Base-by-base conservation (phyloP, 2,888 invertebrate species). In the Opisthograptis luteolata region DNA sequence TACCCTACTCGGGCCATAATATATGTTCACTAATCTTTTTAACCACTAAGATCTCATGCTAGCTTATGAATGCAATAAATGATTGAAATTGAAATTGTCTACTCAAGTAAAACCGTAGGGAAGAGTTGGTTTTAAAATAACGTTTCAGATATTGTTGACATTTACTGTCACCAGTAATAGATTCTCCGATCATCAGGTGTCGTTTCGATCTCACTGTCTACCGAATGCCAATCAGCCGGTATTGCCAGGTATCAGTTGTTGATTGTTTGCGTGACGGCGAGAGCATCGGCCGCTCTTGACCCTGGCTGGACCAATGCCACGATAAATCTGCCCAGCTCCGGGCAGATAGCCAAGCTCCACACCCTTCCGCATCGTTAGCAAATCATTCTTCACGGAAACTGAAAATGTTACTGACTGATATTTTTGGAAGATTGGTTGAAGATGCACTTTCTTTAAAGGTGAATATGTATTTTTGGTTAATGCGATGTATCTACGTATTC, bases 251-350 rank as follows among this genome's bases (percentile, higher is more conserved):
- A 62, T 71, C 55, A 58, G 64, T 59, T 58, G 56, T 59, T 64
- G 60, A 58, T 62, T 66, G 70, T 65, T 64, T 66, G 70, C 67
- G 73, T 77, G 79, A 77, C 68, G 76, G 64, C 55, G 82, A 70
- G 89, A 76, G 84, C 88, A 87, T 85, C 81, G 89, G 47, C 84
- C 89, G 89, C 87, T 87, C 88, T 82, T 88, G 89, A 90, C 89
- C 89, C 83, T 89, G 88, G 84, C 87, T 87, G 87, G 88, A 84
- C 83, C 88, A 87, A 87, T 89, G 88, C 88, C 89, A 88, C 85
- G 73, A 73, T 79, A 71, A 73, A 79, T 80, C 70, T 63, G 64
- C 67, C 61, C 68, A 60, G 58, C 71, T 68, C 62, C 69, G 76
- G 86, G 87, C 88, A 86, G 37, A 30, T 58, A 60, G 87, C 88